Evolutionary conservation across 2,113 vertebrate genomes (phyloP), one percentile per base, ranked within the genome.

Genomic region (Rafetus swinhoei): DNA sequence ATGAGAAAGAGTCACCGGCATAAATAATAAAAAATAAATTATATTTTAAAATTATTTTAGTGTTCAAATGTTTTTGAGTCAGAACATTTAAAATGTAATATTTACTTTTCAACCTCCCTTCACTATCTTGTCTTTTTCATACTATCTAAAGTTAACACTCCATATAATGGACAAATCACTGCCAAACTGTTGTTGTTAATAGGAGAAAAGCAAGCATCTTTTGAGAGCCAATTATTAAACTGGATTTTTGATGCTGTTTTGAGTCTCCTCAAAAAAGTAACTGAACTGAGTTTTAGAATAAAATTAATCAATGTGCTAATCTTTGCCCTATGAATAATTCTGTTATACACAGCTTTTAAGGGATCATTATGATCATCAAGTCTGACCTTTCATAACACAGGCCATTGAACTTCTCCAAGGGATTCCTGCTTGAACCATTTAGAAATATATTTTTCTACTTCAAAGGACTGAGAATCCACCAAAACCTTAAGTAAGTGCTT

Each of bases 71-170:
- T 45, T 27, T 39, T 87, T 9, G 8, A 22, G 19, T 60, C 45
- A 0, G 0, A 54, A n/a, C 15, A 56, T 76, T 15, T 10, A 77
- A 7, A 25, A 77, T 15, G 39, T 8, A 24, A 24, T 24, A 77
- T 50, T 24, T 50, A 45, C 7, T 50, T 50, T 22, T 25, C 39
- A 50, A 50, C 13, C 13, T 50, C 74, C 22, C 39, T 50, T 25
- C 22, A 77, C 25, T 77, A 50, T 50, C 16, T 29, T 29, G 25
- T 15, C 56, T 82, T 59, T 82, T 50, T 60, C 8, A 18, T 45
- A 82, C 25, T 27, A 35, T 82, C 22, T 24, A 29, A 59, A 59
- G 35, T 25, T 13, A 45, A 59, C 25, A 45, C 2, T 27, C 56
- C 14, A 56, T 5, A 56, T 35, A 32, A 81, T 35, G 29, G n/a